A percentile compares a stretch with the other conserved stretches of the same genome.
These are phyloP conservation scores for Cataglyphis livida DNA, from an alignment of 2,888 invertebrate genomes.

Conservation along the genomic window DNA sequence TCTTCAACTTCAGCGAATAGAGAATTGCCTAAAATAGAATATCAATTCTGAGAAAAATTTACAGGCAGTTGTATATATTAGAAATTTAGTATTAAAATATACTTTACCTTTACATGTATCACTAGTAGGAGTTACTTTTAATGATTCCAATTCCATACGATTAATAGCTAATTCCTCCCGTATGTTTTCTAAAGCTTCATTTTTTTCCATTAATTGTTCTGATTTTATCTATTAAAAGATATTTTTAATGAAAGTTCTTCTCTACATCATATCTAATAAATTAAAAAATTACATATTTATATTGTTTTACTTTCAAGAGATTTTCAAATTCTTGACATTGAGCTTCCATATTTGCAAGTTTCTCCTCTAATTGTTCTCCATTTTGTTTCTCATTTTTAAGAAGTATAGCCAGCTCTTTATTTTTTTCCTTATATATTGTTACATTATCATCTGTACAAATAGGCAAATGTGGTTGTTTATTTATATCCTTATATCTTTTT, in stretches of 20 bases:
- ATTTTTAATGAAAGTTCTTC: neutral
- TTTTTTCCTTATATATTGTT: conserved; percentile 45
- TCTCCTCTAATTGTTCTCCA: conserved; percentile 58
- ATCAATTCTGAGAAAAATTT: neutral
- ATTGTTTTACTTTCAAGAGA: conserved; percentile 62
- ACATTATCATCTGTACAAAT: conserved; percentile 48
- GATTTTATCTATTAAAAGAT: conserved; percentile 50
- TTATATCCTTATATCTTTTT: conserved; percentile 28
- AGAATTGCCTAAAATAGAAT: conserved; percentile 76
- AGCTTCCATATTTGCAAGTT: conserved; percentile 46
- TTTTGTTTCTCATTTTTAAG: conserved; percentile 60
- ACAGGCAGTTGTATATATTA: neutral
- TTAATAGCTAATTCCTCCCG: conserved; percentile 73
- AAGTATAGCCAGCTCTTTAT: conserved; percentile 57
- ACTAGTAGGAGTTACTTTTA: conserved; percentile 68
- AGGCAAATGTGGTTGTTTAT: neutral
- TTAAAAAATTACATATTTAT: neutral
- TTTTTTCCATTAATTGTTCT: conserved; percentile 67
- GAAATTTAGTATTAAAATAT: neutral
- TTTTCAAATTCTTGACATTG: conserved; percentile 63
- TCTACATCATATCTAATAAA: neutral
- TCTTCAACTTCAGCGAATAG: conserved; percentile 83
- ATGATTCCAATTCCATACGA: conserved; percentile 71
- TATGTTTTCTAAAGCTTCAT: conserved; percentile 70
- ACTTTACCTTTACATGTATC: conserved; percentile 74